phyloP scores from a whole-genome alignment of 1,140 invertebrate genomes.

The Lordiphosa clarofinis region DNA sequence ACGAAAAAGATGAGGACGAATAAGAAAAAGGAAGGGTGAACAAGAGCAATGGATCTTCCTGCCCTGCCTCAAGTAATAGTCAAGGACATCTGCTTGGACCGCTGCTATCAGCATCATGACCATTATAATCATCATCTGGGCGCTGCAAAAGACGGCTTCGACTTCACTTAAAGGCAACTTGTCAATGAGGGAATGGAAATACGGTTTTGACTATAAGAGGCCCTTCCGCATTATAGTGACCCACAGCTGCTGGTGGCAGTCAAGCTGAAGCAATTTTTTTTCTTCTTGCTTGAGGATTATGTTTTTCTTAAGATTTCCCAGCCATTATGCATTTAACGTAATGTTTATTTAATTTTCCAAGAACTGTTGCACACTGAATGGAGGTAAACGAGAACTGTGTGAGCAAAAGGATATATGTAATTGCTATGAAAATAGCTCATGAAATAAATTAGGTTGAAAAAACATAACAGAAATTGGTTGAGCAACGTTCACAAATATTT shows the following conservation, averaged over 20 bases:
- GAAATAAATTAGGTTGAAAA: too few relatives aligned
- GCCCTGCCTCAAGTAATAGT: slow-evolving; percentile 46
- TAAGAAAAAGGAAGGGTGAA: slow-evolving; percentile 44
- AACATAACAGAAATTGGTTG: too few relatives aligned
- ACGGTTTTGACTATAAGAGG: slow-evolving; percentile 5
- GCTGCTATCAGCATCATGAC: slow-evolving; percentile 13
- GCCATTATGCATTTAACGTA: slow-evolving; percentile 28
- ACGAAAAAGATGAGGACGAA: slow-evolving; percentile 29
- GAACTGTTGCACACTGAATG: too few relatives aligned
- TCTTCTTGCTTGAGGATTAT: slow-evolving; percentile 24
- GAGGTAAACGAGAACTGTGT: too few relatives aligned
- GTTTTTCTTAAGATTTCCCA: slow-evolving; percentile 24
- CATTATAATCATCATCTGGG: slow-evolving; percentile 20
- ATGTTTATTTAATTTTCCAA: slow-evolving; percentile 39
- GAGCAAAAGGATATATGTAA: too few relatives aligned
- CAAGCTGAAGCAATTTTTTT: slow-evolving; percentile 7
- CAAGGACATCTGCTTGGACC: slow-evolving; percentile 45
- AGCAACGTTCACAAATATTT: too few relatives aligned
- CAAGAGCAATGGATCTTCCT: slow-evolving; percentile 35
- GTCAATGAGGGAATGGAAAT: slow-evolving; percentile 51
- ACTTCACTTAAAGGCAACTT: slow-evolving; percentile 71
- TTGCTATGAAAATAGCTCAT: too few relatives aligned
- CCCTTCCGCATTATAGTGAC: slow-evolving; percentile 21
- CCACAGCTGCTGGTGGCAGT: slow-evolving; percentile 21
- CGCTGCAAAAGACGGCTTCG: slow-evolving; percentile 26